phyloP scores from a whole-genome alignment of 1,140 invertebrate genomes.

The Eulimnadia texana region DNA sequence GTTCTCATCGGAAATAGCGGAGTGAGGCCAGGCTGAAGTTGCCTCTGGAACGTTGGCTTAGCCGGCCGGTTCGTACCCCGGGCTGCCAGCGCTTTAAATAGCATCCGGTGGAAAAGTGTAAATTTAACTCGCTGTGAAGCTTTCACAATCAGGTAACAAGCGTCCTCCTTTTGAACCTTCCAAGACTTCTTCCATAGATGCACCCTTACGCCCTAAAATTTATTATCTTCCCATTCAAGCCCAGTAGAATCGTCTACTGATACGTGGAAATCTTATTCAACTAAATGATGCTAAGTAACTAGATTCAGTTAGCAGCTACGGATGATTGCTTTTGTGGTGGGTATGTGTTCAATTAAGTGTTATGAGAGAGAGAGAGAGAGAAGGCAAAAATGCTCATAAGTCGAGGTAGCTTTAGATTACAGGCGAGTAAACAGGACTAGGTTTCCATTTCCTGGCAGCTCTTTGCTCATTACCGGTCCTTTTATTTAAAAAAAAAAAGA shows the following conservation, averaged over 20 bases:
- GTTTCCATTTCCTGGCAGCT: neutral
- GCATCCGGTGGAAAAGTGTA: neutral
- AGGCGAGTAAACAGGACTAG: neutral
- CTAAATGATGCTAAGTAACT: too few relatives aligned
- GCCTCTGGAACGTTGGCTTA: neutral
- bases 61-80: neutral
- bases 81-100: neutral
- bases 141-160: neutral
- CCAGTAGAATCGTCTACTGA: too few relatives aligned
- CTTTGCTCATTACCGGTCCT: neutral
- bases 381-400: neutral
- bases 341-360: too few relatives aligned
- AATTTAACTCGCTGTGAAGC: neutral
- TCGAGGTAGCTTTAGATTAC: neutral
- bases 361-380: neutral
- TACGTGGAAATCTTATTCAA: too few relatives aligned
- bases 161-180: neutral
- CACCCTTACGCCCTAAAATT: too few relatives aligned
- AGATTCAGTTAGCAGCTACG: too few relatives aligned
- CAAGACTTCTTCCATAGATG: neutral
- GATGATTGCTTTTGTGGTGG: too few relatives aligned
- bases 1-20: neutral
- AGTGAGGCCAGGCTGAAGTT: neutral
- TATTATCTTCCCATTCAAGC: too few relatives aligned
- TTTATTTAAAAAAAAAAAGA: too few relatives aligned